A percentile compares a stretch with the other conserved stretches of the same genome.
Evolutionary conservation across 2,113 vertebrate species (phyloP).

Genomic region (Hippocampus barbouri): DNA sequence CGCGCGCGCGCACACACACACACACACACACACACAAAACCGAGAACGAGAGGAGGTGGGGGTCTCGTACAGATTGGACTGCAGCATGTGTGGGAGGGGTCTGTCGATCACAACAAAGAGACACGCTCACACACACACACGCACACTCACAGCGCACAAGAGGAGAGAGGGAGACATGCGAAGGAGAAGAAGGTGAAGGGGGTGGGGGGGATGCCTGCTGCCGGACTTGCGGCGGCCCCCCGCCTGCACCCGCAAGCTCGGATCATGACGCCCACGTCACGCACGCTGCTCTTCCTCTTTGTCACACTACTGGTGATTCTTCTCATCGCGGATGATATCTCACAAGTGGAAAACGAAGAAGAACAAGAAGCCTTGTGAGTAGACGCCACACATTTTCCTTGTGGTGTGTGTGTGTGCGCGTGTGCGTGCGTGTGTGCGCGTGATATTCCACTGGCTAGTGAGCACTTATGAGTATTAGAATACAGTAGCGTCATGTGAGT

Average conservation of each 20-base stretch:
- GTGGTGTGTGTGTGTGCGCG: neutral
- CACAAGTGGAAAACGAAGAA: constrained; percentile 76
- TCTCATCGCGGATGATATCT: constrained; percentile 83
- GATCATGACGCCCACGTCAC: constrained; percentile 81
- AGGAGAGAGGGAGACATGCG: constrained; percentile 8
- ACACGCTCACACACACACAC: constrained; percentile 23
- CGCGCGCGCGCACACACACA: neutral
- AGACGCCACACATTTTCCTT: constrained; percentile 4
- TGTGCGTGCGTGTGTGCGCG: too few species aligned
- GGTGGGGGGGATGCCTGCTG: constrained; percentile 10
- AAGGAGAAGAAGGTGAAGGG: constrained; percentile 30
- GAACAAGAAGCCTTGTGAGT: constrained; percentile 81
- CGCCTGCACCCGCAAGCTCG: neutral
- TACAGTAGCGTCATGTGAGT: too few species aligned
- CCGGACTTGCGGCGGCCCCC: neutral
- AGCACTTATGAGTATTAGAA: neutral
- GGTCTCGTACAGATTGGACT: neutral
- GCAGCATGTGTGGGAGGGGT: constrained; percentile 32
- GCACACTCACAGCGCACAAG: neutral
- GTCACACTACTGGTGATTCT: constrained; percentile 81
- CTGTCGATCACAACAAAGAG: constrained; percentile 49
- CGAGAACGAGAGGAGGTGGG: neutral
- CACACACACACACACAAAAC: constrained; percentile 4
- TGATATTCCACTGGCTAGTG: neutral
- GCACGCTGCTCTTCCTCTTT: constrained; percentile 82